phyloP scores from a whole-genome alignment of 1,140 invertebrate genomes.

The Cheumatopsyche charites region DNA sequence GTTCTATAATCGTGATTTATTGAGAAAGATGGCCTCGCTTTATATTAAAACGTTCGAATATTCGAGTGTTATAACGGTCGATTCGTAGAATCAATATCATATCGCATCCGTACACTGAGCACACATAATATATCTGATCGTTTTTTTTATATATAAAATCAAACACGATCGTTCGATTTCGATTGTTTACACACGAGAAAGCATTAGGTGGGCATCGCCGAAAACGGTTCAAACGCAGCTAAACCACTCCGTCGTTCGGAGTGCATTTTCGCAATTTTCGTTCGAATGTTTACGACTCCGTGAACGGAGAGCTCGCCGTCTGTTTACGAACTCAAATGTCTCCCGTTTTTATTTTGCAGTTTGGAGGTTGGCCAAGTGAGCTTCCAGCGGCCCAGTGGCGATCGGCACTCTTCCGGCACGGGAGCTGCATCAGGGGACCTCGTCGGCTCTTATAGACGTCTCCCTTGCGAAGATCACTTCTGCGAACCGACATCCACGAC shows the following conservation, averaged over 20 bases:
- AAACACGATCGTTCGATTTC: too few relatives aligned
- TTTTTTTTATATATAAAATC: too few relatives aligned
- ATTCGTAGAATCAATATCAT: too few relatives aligned
- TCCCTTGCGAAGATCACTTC: slow-evolving; percentile 52
- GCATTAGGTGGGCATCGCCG: too few relatives aligned
- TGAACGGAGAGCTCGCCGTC: background rate
- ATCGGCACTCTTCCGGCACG: slow-evolving; percentile 47
- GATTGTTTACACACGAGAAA: too few relatives aligned
- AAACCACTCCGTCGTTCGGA: background rate
- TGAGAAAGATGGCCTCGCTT: too few relatives aligned
- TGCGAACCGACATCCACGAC: background rate
- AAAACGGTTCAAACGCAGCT: background rate
- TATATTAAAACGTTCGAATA: too few relatives aligned
- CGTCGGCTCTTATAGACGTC: slow-evolving; percentile 45
- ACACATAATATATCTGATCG: too few relatives aligned
- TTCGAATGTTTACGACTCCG: slow-evolving; percentile 6
- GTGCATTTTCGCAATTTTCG: too few relatives aligned
- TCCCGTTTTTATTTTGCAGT: slow-evolving; percentile 62
- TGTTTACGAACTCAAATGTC: slow-evolving; percentile 36
- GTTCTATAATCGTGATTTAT: too few relatives aligned
- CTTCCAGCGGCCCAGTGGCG: slow-evolving; percentile 58
- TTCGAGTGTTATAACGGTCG: too few relatives aligned
- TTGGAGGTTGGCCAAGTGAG: slow-evolving; percentile 62
- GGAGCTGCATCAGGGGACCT: slow-evolving; percentile 14
- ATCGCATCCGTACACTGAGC: too few relatives aligned